Evolutionary conservation across 2,113 vertebrate species (phyloP).

Genomic region (Esox niger): DNA sequence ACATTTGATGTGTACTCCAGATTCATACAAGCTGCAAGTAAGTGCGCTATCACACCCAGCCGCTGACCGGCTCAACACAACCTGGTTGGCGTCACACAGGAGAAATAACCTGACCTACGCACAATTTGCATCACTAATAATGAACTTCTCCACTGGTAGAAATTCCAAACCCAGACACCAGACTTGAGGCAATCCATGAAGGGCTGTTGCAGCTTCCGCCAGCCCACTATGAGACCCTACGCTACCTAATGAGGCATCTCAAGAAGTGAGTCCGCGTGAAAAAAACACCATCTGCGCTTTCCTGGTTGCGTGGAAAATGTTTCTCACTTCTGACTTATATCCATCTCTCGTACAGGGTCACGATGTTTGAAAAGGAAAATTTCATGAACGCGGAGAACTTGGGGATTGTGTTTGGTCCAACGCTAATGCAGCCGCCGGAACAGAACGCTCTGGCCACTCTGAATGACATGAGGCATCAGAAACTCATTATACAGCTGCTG

Average conservation of each 20-base stretch:
- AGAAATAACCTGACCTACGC: too few species aligned
- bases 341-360: constrained; percentile 77
- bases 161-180: constrained; percentile 83
- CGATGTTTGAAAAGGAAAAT: constrained; percentile 93
- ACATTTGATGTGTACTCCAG: constrained; percentile 93
- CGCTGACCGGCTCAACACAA: neutral
- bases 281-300: neutral
- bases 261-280: constrained; percentile 89
- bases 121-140: neutral
- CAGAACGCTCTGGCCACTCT: constrained; percentile 90
- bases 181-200: constrained; percentile 92
- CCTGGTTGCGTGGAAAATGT: too few species aligned
- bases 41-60: constrained; percentile 55
- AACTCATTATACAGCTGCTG: constrained; percentile 92
- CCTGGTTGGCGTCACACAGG: neutral
- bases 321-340: neutral
- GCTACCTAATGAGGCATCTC: constrained; percentile 95
- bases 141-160: constrained; percentile 64
- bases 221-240: constrained; percentile 93
- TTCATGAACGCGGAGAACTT: constrained; percentile 96
- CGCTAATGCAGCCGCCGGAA: constrained; percentile 94
- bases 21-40: constrained; percentile 96
- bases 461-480: constrained; percentile 98
- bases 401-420: constrained; percentile 96
- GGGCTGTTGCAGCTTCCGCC: constrained; percentile 89